phyloP scores from a whole-genome alignment of 2,797 vertebrate species.

The Emys orbicularis region DNA sequence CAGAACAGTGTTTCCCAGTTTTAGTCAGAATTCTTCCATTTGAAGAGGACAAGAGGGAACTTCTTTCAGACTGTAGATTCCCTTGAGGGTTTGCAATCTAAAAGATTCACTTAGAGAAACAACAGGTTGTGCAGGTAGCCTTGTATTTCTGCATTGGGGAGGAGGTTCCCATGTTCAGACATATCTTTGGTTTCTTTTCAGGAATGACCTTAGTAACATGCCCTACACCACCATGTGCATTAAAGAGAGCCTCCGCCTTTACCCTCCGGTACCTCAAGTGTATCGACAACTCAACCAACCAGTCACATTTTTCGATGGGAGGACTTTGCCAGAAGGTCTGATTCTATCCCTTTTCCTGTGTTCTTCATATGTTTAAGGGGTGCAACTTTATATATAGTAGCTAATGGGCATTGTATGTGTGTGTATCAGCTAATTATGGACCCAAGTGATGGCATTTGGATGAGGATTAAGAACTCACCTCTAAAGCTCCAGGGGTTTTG shows the following conservation, averaged over 20 bases:
- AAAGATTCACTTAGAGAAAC: not conserved
- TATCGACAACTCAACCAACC: slow-evolving; percentile 78
- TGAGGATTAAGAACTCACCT: not conserved
- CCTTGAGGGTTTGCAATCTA: not conserved
- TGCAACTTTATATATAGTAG: not conserved
- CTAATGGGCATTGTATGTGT: not conserved
- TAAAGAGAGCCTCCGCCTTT: slow-evolving; percentile 87
- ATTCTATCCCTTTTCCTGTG: not conserved
- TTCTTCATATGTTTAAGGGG: not conserved
- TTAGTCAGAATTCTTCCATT: not conserved
- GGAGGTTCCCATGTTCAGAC: not conserved
- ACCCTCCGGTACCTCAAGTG: slow-evolving; percentile 83
- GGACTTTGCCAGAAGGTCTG: slow-evolving; percentile 84
- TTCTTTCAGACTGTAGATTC: not conserved
- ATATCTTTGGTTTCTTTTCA: slow-evolving; percentile 43
- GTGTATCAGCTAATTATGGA: not conserved
- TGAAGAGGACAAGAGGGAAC: not conserved
- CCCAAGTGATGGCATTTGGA: not conserved
- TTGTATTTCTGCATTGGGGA: not conserved
- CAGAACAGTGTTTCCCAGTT: not conserved
- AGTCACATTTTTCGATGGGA: slow-evolving; percentile 87
- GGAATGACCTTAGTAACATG: slow-evolving; percentile 87
- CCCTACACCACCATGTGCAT: slow-evolving; percentile 91
- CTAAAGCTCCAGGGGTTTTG: not conserved
- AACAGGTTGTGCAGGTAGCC: not conserved